A percentile compares a stretch with the other conserved stretches of the same genome.
These are phyloP conservation scores for Lymantria dispar DNA, from an alignment of 2,888 invertebrate genomes.

Conservation along the genomic window DNA sequence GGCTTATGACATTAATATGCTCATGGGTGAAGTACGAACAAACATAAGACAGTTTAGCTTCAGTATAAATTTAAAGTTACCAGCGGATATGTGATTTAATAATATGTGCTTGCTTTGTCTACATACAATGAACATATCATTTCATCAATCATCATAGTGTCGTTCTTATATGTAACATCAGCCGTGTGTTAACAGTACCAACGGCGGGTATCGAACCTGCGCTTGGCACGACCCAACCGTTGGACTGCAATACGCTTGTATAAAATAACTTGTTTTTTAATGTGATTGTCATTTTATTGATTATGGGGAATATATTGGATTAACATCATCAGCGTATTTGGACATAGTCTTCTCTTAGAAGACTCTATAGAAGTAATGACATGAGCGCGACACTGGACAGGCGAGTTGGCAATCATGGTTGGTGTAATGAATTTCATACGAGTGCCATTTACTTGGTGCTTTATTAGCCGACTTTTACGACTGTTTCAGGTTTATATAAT, in stretches of 20 bases:
- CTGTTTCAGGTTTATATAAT: too few relatives aligned
- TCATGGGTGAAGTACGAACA: too few relatives aligned
- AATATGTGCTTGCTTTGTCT: constrained; percentile 17
- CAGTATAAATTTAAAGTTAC: neutral
- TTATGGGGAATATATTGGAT: constrained; percentile 3
- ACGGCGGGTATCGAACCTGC: neutral
- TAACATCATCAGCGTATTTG: too few relatives aligned
- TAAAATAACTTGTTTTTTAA: constrained; percentile 14
- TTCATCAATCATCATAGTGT: constrained; percentile 16
- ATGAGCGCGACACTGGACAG: too few relatives aligned
- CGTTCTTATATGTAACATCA: constrained; percentile 53
- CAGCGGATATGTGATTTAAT: constrained; percentile 5
- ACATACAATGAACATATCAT: constrained; percentile 22
- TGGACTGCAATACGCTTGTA: constrained; percentile 13
- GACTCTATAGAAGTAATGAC: too few relatives aligned
- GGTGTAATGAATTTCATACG: too few relatives aligned
- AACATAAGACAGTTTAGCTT: too few relatives aligned
- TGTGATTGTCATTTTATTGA: constrained; percentile 16
- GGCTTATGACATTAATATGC: too few relatives aligned
- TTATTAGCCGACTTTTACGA: too few relatives aligned
- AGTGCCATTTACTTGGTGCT: too few relatives aligned
- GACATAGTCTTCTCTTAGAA: too few relatives aligned
- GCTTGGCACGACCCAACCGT: neutral
- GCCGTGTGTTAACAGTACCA: constrained; percentile 5
- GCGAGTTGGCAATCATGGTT: too few relatives aligned